Conservation (phyloP, 1,140 invertebrate genomes). For the Dolichoris vasculosae region DNA sequence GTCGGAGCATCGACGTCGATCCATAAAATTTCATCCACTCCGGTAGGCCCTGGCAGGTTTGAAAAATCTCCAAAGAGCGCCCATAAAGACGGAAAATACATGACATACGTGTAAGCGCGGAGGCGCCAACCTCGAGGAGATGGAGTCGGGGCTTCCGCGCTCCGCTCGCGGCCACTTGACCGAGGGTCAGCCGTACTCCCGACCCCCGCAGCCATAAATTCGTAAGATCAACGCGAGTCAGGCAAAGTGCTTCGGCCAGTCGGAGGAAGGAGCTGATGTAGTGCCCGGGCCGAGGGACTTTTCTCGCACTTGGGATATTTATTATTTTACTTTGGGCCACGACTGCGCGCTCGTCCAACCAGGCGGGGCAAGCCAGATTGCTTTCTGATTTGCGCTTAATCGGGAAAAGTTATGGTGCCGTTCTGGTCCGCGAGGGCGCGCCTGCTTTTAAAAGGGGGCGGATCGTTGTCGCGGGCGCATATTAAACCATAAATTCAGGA, state of each 20-base stretch:
- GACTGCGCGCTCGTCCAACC: neutral
- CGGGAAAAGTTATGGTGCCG: conserved; percentile 68
- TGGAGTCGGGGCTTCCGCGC: no score
- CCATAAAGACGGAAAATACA: conserved; percentile 27
- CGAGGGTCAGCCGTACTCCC: conserved; percentile 38
- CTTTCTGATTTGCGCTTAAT: conserved; percentile 73
- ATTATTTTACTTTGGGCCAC: conserved; percentile 60
- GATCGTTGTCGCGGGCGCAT: conserved; percentile 61
- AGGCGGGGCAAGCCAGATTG: conserved; percentile 60
- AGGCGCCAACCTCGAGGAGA: neutral
- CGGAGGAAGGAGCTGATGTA: conserved; percentile 32
- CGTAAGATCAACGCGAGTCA: conserved; percentile 46
- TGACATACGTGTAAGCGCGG: neutral
- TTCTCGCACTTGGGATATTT: conserved; percentile 58
- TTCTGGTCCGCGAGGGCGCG: conserved; percentile 56
- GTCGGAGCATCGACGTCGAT: neutral
- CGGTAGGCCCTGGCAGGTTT: neutral
- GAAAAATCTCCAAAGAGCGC: conserved; percentile 34
- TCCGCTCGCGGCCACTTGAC: neutral
- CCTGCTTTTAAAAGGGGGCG: conserved; percentile 56
- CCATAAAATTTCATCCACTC: neutral
- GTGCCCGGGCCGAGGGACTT: conserved; percentile 45
- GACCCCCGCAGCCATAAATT: conserved; percentile 40
- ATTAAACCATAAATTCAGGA: conserved; percentile 71
- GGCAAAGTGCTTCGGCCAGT: conserved; percentile 48